A percentile compares a stretch with the other conserved stretches of the same genome.
Conservation (phyloP, 2,888 invertebrate genomes). For the Drosophila neotestacea region DNA sequence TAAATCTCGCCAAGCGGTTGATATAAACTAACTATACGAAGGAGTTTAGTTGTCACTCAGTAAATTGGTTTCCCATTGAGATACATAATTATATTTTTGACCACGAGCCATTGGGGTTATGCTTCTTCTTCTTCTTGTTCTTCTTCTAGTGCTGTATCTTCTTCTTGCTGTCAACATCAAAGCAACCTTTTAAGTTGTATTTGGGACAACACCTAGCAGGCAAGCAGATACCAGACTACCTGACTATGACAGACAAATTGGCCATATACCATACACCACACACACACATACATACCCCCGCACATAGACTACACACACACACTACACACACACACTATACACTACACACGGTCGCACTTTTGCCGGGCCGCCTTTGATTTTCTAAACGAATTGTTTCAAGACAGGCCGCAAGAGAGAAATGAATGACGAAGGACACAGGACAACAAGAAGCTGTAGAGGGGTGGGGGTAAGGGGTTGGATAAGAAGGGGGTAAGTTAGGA, state of each 20-base stretch:
- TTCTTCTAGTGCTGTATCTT: neutral
- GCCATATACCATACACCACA: slow-evolving; percentile 64
- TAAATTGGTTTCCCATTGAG: slow-evolving; percentile 37
- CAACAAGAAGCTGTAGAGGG: slow-evolving; percentile 8
- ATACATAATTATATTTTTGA: slow-evolving; percentile 6
- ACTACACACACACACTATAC: slow-evolving; percentile 30
- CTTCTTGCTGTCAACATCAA: slow-evolving; percentile 66
- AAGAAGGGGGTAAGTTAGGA: neutral
- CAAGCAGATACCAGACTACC: slow-evolving; percentile 29
- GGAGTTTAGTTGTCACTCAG: neutral
- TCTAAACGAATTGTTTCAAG: slow-evolving; percentile 84
- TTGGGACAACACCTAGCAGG: slow-evolving; percentile 72
- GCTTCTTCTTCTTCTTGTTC: no score
- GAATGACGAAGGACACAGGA: neutral
- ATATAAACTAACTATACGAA: neutral
- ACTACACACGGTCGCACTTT: slow-evolving; percentile 29
- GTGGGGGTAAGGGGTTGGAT: neutral
- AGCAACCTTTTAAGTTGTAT: slow-evolving; percentile 74
- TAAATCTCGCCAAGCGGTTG: neutral
- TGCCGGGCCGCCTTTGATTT: slow-evolving; percentile 81
- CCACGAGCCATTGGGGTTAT: slow-evolving; percentile 18
- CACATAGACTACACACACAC: slow-evolving; percentile 21
- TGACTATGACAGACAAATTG: slow-evolving; percentile 73
- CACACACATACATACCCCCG: slow-evolving; percentile 21
- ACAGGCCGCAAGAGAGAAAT: slow-evolving; percentile 70